Base-by-base conservation (phyloP, 2,888 invertebrate genomes). In the Sphaerophoria taeniata region DNA sequence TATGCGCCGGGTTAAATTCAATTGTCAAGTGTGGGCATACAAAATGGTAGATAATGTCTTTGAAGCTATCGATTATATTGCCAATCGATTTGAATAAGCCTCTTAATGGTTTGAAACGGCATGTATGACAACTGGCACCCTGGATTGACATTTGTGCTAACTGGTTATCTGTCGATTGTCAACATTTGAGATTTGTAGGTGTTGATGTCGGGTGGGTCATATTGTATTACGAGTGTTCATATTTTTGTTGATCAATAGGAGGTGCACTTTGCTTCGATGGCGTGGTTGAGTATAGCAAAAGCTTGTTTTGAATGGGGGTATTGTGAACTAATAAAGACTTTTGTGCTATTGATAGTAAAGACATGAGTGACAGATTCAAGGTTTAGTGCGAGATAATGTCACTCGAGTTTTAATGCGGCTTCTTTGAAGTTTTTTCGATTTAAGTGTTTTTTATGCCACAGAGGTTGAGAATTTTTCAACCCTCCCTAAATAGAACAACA, bases 21-120 rank as follows among this genome's bases (percentile, higher is more conserved):
- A 80, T 80, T 80, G 70, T 75, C 80, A 80, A 75, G 80, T 80
- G 80, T 80, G 80, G 80, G 80, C 56, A 75, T 70, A 63, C 61
- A 61, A 75, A 75, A 80, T 63, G 70, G n/a, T 34, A 80, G 70
- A 69, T 80, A 69, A 69, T 73, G 69, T 60, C 63, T 70, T 14
- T 70, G 70, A 80, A 39, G 63, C 63, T 65, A 75, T 80, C 80
- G 63, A 70, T 75, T 63, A 65, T 65, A 65, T 43, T 63, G 49
- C 56, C 63, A 47, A 73, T 79, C 24, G 67, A 47, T 60, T 60
- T 39, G 12, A 53, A 31, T 53, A 39, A 39, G 39, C 9, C 16
- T 51, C 58, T 49, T 36, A n/a, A 5, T 60, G n/a, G n/a, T 60
- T 36, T 39, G 39, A 53, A 31, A 60, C 14, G 16, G 49, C 43